A percentile compares a stretch with the other conserved stretches of the same genome.
Conservation (phyloP, 2,888 invertebrate species). For the Trichogramma evanescens region DNA sequence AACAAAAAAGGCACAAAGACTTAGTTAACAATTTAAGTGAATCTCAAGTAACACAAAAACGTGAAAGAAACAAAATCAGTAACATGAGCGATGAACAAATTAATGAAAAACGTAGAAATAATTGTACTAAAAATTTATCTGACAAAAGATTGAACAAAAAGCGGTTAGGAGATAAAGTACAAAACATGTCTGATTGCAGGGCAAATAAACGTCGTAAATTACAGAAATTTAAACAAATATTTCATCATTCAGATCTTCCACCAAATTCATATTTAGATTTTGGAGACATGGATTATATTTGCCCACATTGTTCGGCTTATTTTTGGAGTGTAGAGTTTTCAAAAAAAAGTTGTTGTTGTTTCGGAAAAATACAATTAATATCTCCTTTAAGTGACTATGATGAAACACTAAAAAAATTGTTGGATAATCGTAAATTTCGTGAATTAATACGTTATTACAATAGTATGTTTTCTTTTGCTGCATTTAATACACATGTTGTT, state of each 20-base stretch:
- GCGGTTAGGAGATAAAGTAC: too few relatives aligned
- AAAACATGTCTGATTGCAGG: too few relatives aligned
- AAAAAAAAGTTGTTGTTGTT: too few relatives aligned
- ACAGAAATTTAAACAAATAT: too few relatives aligned
- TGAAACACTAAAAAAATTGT: too few relatives aligned
- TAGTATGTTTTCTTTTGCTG: not conserved
- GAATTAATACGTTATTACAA: not conserved
- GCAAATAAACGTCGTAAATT: too few relatives aligned
- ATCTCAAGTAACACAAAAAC: not conserved
- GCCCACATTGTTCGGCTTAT: constrained; percentile 2
- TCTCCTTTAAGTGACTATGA: not conserved
- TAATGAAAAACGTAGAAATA: too few relatives aligned
- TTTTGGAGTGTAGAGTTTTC: constrained; percentile 14
- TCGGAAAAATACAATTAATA: not conserved
- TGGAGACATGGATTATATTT: constrained; percentile 13
- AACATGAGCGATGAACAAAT: too few relatives aligned
- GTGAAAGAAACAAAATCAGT: too few relatives aligned
- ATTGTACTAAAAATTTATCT: too few relatives aligned
- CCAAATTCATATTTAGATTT: constrained; percentile 3
- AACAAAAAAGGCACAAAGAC: not conserved
- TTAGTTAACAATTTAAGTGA: not conserved
- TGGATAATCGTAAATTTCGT: not conserved
- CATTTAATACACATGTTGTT: not conserved
- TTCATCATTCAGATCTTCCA: too few relatives aligned
- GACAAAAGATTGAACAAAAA: too few relatives aligned